Evolutionary conservation across 2,888 invertebrate species (phyloP), one percentile per base, ranked within the genome.

Genomic region (Pterostichus niger): DNA sequence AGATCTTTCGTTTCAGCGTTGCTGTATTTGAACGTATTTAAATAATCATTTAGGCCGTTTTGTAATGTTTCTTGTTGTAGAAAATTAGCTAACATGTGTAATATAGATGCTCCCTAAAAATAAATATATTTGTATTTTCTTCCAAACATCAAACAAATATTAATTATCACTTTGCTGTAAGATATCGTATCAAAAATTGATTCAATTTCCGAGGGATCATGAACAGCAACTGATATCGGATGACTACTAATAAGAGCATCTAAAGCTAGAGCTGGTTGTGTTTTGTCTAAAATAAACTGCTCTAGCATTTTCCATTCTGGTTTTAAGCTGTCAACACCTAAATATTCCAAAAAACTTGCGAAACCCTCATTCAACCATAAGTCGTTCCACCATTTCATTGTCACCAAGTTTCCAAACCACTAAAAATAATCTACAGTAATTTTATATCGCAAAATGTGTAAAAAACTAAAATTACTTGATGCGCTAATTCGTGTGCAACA

Each of bases 381-480:
- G 85, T 98, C 96, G 73, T 96, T 96, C 97, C 97, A 97, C 97
- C 97, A 97, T 86, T 96, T 95, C 91, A 98, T 98, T 0, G 98
- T 98, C 0, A 98, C 97, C 15, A 98, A 92, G 86, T 98, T 98
- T 59, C 96, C 96, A 89, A 96, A 96, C 96, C 96, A 97, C 91
- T 92, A 86, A 83, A 88, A 88, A 85, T 85, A 84, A 82, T 83
- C 31, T 71, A 68, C 44, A 44, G 68, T 44, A 17, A 15, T 17
- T 71, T 44, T 17, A 71, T 71, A 71, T 17, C 61, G 17, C 52
- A 79, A 64, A 82, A 84, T 82, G 11, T 44, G 40, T 17, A 76
- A 15, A 54, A 49, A 31, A 49, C 54, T 71, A 61, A 35, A 78
- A 24, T 83, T 88, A 94, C 94, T 91, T 96, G 96, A 87, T 96